A percentile compares a stretch with the other conserved stretches of the same genome.
These are phyloP conservation scores for Brevimyrus niger DNA, from an alignment of 2,113 vertebrate genomes.

Conservation along the genomic window DNA sequence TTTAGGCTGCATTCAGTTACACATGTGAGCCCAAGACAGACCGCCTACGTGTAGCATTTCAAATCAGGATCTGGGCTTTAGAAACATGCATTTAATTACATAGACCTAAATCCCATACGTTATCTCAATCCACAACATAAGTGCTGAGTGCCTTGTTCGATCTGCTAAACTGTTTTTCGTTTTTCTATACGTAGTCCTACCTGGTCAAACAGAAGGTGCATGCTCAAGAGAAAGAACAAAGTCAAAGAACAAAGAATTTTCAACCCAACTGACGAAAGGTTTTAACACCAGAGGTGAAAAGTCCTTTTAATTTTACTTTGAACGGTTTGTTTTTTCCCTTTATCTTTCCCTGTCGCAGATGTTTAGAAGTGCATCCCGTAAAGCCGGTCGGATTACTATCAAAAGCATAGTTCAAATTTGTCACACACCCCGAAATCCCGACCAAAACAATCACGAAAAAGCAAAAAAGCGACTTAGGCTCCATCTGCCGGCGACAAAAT, in stretches of 20 bases:
- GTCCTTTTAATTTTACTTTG: neutral
- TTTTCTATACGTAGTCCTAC: neutral
- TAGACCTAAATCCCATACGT: neutral
- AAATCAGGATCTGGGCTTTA: neutral
- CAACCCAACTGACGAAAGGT: neutral
- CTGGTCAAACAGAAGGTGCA: neutral
- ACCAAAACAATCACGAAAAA: constrained; percentile 16
- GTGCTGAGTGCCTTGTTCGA: neutral
- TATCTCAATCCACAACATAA: neutral
- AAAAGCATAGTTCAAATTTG: constrained; percentile 7
- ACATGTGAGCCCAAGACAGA: neutral
- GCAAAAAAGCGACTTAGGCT: neutral
- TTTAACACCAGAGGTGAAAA: neutral
- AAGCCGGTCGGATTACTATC: neutral
- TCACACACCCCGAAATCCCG: neutral
- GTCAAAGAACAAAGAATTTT: neutral
- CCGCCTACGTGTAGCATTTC: neutral
- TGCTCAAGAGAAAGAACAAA: neutral
- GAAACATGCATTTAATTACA: neutral
- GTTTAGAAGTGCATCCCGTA: neutral
- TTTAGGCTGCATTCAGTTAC: neutral
- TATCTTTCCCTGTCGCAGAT: neutral
- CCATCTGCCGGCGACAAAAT: neutral
- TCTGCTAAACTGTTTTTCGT: neutral
- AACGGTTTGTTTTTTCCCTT: neutral